Base-by-base conservation (phyloP, 2,888 invertebrate genomes). In the Eupithecia exiguata region DNA sequence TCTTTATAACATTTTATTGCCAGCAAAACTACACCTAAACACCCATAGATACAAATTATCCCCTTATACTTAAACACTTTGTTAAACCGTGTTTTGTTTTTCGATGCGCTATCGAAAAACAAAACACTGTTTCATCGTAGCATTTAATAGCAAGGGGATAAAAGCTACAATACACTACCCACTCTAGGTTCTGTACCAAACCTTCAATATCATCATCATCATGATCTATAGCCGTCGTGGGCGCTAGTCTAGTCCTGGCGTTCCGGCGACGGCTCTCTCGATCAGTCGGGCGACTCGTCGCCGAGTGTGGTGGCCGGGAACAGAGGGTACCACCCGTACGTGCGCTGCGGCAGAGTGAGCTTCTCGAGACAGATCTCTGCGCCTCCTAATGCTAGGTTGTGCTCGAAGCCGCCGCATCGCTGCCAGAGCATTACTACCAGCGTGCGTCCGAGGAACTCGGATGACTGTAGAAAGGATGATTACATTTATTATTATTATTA, bases 391-490 rank as follows among this genome's bases (percentile, higher is more conserved):
- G 95, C 94, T 63, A 94, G 88, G 87, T 98, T 98, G 89, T 98
- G 98, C 86, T 98, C 97, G 90, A 98, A 98, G 5, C 97, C 97
- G 75, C 97, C 97, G 87, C 97, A 97, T 76, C 97, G 96, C 87
- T 98, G 98, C 98, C 98, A 99, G 68, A 99, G 95, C 97, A 98
- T 98, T 71, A 98, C 97, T 80, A 98, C 96, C 79, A 98, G 95
- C 77, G 97, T 97, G 72, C 98, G 96, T 0, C 97, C 97, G 38
- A 97, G 95, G 0, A 97, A 96, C 87, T 97, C 97, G 84, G 96
- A 96, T 21, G 96, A 96, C 96, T 96, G 83, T 70, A 25, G 6
- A 7, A 62, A 66, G n/a, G 14, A 3, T 25, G 3, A 9, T 53
- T 69, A 43, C 53, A 18, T 10, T 58, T 58, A n/a, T 40, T 3